Percentiles rank a stretch among this genome's conserved stretches.
Conservation (phyloP, 2,888 invertebrate genomes). For the Gerris lacustris region DNA sequence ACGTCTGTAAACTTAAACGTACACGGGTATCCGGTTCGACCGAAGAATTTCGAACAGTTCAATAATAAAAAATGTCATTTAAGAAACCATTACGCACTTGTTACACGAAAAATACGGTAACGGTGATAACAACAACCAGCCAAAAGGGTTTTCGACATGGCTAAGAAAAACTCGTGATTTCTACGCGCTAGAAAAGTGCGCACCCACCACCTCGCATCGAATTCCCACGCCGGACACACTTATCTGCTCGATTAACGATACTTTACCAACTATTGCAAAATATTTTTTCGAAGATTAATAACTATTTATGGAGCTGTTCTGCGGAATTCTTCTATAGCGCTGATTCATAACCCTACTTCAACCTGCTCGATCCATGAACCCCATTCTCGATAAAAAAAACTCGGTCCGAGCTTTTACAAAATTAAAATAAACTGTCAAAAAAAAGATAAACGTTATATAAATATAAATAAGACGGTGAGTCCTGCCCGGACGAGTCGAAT, state of each 20-base stretch:
- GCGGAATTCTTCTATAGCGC: constrained; percentile 1
- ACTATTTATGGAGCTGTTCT: background rate
- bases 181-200: no score
- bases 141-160: background rate
- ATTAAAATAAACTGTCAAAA: no score
- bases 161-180: background rate
- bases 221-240: no score
- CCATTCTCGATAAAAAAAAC: background rate
- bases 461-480: no score
- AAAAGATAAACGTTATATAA: no score
- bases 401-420: no score
- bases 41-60: no score
- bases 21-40: background rate
- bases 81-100: constrained; percentile 3
- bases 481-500: no score
- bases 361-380: background rate
- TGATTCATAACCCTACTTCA: constrained; percentile 11
- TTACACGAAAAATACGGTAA: background rate
- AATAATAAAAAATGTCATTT: background rate
- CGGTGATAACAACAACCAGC: background rate
- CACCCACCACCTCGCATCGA: no score
- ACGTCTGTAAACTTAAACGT: background rate
- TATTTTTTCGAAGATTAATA: background rate
- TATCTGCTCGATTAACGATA: background rate
- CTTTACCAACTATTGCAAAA: background rate